Evolutionary conservation across 1,140 invertebrate species (phyloP), one percentile per base, ranked within the genome.

Genomic region (Achatina immaculata): DNA sequence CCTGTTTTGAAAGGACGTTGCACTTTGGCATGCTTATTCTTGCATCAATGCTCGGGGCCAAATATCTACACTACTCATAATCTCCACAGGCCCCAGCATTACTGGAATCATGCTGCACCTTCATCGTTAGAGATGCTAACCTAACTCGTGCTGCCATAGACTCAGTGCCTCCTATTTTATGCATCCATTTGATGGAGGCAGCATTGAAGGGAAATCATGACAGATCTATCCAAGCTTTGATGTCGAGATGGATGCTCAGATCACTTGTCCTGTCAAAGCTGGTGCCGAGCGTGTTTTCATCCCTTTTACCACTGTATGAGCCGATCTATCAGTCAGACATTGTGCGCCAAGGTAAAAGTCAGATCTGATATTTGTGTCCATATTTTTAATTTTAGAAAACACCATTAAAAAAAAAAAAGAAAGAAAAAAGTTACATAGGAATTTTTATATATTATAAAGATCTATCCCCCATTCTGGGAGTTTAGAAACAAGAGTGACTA

Each of bases 101-200:
- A 14, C 65, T 86, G 31, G 84, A 86, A 43, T 65, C 85, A 28
- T 86, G 85, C 81, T 74, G 83, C 31, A 76, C 79, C 31, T 84
- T 80, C 34, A 88, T 89, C 62, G 87, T 88, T 19, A 65, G 80
- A 80, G 87, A 88, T 75, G 83, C 85, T 1, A 81, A 51, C n/a
- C 76, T 86, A 72, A 89, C 88, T 14, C 45, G 74, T 38, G 36
- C 82, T 48, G 78, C 84, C 9, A 45, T 89, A 6, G 74, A 80
- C 21, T 48, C 75, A 36, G 77, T 89, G 40, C 88, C 88, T 14
- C 76, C 79, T 45, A 85, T 86, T 31, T 81, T 89, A 19, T 86
- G 81, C 77, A 81, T 86, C 36, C 83, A 82, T 42, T 55, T 89
- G 68, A 87, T 89, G 85, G 84, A 87, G 66, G 87, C 85, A n/a